Evolutionary conservation across 2,797 vertebrate genomes (phyloP).

Genomic region (Pachyuromys duprasi): DNA sequence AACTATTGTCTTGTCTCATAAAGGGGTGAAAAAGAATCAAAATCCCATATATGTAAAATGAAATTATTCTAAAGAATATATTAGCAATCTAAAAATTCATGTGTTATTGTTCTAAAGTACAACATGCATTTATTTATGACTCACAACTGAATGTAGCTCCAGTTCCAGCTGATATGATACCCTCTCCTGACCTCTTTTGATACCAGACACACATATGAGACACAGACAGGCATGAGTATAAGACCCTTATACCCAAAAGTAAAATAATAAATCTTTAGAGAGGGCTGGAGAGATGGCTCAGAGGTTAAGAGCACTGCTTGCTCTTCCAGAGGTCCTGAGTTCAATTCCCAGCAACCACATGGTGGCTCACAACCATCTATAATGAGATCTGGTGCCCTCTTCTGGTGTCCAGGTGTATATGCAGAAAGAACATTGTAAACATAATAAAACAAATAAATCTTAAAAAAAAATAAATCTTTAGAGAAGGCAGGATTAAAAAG

Average conservation of each 20-base stretch:
- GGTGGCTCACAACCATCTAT: not conserved
- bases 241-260: not conserved
- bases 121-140: not conserved
- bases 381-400: not conserved
- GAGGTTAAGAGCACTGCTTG: not conserved
- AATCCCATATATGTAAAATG: slow-evolving; percentile 92
- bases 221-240: not conserved
- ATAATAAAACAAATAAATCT: no score
- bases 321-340: not conserved
- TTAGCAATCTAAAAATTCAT: slow-evolving; percentile 50
- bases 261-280: not conserved
- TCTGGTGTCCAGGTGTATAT: no score
- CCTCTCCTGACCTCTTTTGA: not conserved
- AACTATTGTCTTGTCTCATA: not conserved
- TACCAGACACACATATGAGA: not conserved
- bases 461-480: not conserved
- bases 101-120: slow-evolving; percentile 60
- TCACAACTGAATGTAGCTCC: not conserved
- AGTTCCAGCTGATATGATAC: not conserved
- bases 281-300: not conserved
- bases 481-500: not conserved
- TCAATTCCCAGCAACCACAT: not conserved
- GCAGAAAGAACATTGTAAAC: no score
- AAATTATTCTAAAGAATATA: slow-evolving; percentile 48
- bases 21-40: not conserved